These are phyloP conservation scores for Grallaria varia DNA, from an alignment of 2,113 vertebrate genomes.

Conservation along the genomic window DNA sequence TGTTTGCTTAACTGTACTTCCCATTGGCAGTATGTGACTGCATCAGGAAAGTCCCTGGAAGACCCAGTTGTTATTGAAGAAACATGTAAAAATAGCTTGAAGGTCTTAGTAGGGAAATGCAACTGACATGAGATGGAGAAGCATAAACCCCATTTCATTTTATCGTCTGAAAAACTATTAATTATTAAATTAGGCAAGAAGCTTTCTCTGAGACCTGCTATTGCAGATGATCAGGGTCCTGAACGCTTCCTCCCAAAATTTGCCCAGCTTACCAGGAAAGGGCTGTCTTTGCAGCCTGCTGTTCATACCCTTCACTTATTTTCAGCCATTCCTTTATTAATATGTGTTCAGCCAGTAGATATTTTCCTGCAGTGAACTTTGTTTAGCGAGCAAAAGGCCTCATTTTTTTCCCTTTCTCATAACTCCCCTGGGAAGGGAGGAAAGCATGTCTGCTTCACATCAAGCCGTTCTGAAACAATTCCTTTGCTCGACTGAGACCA, in stretches of 20 bases:
- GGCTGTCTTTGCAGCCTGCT: neutral
- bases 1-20: neutral
- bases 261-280: accelerated
- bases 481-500: neutral
- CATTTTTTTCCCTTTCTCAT: neutral
- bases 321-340: neutral
- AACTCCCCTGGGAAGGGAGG: neutral
- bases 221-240: neutral
- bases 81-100: neutral
- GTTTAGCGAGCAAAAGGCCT: neutral
- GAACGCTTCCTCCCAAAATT: neutral
- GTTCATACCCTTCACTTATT: neutral
- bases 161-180: neutral
- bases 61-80: neutral
- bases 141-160: neutral
- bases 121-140: neutral
- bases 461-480: conserved; percentile 28
- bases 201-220: neutral
- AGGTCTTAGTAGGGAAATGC: neutral
- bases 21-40: neutral
- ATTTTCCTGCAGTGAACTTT: neutral
- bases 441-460: conserved; percentile 36
- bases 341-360: neutral
- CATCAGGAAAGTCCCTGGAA: neutral
- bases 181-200: neutral